phyloP scores from a whole-genome alignment of 2,888 invertebrate genomes.

The Malthinus flaveolus region DNA sequence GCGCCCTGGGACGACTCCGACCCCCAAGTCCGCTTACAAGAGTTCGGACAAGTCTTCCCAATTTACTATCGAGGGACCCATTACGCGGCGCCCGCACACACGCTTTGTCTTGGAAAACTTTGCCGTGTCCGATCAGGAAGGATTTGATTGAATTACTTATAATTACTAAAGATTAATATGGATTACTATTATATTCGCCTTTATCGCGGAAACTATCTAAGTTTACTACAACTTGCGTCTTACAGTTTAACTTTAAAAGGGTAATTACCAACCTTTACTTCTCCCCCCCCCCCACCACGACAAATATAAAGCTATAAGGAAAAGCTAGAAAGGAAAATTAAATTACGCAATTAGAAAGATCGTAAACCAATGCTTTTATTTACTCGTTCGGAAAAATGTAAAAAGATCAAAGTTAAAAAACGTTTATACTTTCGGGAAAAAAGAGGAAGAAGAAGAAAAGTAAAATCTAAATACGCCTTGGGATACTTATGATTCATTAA shows the following conservation, averaged over 20 bases:
- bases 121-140: conserved; percentile 47
- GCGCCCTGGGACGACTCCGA: conserved; percentile 38
- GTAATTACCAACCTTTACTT: too few relatives aligned
- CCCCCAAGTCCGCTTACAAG: conserved; percentile 34
- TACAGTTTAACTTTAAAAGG: too few relatives aligned
- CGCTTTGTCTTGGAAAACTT: conserved; percentile 40
- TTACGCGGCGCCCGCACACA: conserved; percentile 44
- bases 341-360: too few relatives aligned
- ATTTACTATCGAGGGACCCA: conserved; percentile 51
- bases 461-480: conserved; percentile 6
- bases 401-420: conserved; percentile 1
- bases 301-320: too few relatives aligned
- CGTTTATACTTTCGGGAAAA: background rate
- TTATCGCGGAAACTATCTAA: too few relatives aligned
- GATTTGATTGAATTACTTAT: conserved; percentile 55
- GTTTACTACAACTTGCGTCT: too few relatives aligned
- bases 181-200: conserved; percentile 22
- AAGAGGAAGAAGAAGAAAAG: conserved; percentile 1
- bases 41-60: conserved; percentile 41
- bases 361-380: too few relatives aligned
- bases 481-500: conserved; percentile 43
- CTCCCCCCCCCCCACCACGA: too few relatives aligned
- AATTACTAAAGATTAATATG: conserved; percentile 48
- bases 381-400: background rate
- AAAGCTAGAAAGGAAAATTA: too few relatives aligned